Evolutionary conservation across 2,888 invertebrate species (phyloP).

Genomic region (Colostygia pectinataria): DNA sequence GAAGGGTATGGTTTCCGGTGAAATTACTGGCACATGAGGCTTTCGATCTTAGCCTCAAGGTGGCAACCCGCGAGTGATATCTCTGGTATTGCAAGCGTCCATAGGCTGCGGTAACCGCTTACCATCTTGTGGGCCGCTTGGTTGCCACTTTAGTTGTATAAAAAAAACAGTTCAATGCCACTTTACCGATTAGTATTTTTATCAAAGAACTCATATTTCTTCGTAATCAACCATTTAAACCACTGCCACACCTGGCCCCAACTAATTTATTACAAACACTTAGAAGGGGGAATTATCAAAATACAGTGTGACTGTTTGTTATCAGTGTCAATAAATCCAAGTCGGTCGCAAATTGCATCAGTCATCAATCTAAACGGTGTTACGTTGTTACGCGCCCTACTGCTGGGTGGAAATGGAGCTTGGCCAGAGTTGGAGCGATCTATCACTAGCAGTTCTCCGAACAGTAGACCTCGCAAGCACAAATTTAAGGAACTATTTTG

Average conservation of each 20-base stretch:
- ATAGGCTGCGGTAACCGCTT: too few relatives aligned
- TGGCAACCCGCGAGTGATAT: too few relatives aligned
- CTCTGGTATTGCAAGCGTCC: too few relatives aligned
- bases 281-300: constrained; percentile 55
- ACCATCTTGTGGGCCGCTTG: too few relatives aligned
- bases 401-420: constrained; percentile 41
- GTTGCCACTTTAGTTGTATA: too few relatives aligned
- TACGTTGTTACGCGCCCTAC: constrained; percentile 73
- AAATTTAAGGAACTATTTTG: too few relatives aligned
- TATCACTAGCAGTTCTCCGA: too few relatives aligned
- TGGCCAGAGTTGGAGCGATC: constrained; percentile 41
- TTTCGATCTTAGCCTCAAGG: too few relatives aligned
- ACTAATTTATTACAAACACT: constrained; percentile 36
- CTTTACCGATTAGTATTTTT: constrained; percentile 6
- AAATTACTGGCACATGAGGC: too few relatives aligned
- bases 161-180: too few relatives aligned
- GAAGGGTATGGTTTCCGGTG: too few relatives aligned
- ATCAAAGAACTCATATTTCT: constrained; percentile 18
- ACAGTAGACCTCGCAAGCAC: too few relatives aligned
- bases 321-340: constrained; percentile 76
- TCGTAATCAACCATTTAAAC: constrained; percentile 17
- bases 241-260: constrained; percentile 24
- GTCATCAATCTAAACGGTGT: constrained; percentile 78
- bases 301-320: constrained; percentile 60
- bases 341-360: constrained; percentile 79